These are phyloP conservation scores for Austrolebias charrua DNA, from an alignment of 2,797 vertebrate genomes.

Conservation along the genomic window DNA sequence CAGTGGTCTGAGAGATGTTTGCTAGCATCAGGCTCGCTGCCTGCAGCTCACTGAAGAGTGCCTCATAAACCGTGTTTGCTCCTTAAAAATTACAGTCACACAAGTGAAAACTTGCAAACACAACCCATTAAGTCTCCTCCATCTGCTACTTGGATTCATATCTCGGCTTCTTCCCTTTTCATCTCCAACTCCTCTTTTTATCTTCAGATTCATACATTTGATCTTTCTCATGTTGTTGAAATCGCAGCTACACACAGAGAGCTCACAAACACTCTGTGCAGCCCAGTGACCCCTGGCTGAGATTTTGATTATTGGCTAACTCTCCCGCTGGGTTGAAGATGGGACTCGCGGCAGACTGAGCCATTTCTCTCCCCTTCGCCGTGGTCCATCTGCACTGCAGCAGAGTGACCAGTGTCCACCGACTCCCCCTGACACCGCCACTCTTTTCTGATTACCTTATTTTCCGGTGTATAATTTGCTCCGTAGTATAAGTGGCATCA, in stretches of 20 bases:
- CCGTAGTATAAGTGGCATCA: too few species aligned
- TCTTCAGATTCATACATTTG: constrained; percentile 14
- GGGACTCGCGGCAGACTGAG: constrained; percentile 53
- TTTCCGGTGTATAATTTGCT: too few species aligned
- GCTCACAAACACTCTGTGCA: constrained; percentile 50
- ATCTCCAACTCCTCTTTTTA: not conserved
- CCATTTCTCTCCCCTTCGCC: constrained; percentile 39
- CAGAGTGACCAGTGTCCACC: constrained; percentile 56
- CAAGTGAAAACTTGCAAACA: constrained; percentile 26
- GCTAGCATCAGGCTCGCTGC: constrained; percentile 25
- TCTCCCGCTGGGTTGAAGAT: constrained; percentile 63
- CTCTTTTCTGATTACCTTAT: constrained; percentile 18
- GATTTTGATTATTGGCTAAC: constrained; percentile 66
- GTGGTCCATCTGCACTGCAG: constrained; percentile 52
- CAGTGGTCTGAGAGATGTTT: constrained; percentile 12
- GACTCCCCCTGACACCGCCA: constrained; percentile 42
- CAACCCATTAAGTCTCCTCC: constrained; percentile 13
- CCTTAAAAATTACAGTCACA: not conserved
- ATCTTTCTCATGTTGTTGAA: not conserved
- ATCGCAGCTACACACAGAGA: constrained; percentile 29
- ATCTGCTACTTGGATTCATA: constrained; percentile 30
- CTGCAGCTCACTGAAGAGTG: constrained; percentile 17
- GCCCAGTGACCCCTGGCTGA: constrained; percentile 53
- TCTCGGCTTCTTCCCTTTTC: constrained; percentile 6
- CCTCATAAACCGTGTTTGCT: constrained; percentile 16